A percentile compares a stretch with the other conserved stretches of the same genome.
These are phyloP conservation scores for Brotula barbata DNA, from an alignment of 2,797 vertebrate genomes.

Conservation along the genomic window DNA sequence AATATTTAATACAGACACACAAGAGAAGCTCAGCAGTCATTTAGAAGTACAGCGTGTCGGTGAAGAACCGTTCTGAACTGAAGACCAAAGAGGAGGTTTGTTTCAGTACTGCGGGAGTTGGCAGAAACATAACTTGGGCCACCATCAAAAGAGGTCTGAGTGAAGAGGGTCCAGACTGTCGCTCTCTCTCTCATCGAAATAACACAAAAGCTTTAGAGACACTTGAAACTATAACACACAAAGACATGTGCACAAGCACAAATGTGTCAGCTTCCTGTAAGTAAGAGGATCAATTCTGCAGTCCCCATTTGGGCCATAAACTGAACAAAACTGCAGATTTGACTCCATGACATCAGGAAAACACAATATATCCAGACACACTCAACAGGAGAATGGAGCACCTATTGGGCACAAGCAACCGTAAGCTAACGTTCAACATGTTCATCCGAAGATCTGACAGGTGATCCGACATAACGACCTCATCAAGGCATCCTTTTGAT, in stretches of 20 bases:
- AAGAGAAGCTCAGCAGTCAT: conserved; percentile 7
- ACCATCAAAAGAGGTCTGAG: conserved; percentile 1
- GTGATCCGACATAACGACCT: too few species aligned
- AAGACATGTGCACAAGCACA: conserved; percentile 14
- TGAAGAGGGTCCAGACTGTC: not conserved
- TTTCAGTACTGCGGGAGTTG: conserved; percentile 5
- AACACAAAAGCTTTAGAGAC: conserved; percentile 33
- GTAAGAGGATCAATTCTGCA: too few species aligned
- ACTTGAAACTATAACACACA: conserved; percentile 14
- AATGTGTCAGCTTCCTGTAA: not conserved
- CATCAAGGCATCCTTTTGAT: too few species aligned
- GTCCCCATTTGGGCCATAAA: too few species aligned
- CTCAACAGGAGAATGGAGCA: too few species aligned
- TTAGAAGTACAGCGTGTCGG: conserved; percentile 16
- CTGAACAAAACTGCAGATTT: too few species aligned
- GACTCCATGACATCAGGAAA: too few species aligned
- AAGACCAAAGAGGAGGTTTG: not conserved
- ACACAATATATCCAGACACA: too few species aligned
- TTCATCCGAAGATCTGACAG: too few species aligned
- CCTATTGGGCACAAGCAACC: too few species aligned
- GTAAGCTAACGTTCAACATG: too few species aligned
- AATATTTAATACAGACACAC: conserved; percentile 32
- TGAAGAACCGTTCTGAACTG: conserved; percentile 5
- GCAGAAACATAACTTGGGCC: conserved; percentile 3
- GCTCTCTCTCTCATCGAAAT: conserved; percentile 30